Conservation (phyloP, 2,113 vertebrate genomes). For the Thermophis baileyi region DNA sequence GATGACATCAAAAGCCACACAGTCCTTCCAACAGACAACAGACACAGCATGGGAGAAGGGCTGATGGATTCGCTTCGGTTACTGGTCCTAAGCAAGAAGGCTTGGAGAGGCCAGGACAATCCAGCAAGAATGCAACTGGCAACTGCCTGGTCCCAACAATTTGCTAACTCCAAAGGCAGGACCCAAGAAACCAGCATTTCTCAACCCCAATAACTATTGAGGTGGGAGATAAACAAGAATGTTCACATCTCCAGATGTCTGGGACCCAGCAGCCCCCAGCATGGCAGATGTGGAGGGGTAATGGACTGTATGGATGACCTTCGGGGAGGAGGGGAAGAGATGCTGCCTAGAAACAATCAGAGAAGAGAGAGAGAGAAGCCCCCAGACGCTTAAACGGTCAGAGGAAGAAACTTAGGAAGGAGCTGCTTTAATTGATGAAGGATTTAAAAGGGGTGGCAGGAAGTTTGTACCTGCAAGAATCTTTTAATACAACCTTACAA, state of each 20-base stretch:
- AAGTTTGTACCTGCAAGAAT: not conserved
- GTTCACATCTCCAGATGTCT: not conserved
- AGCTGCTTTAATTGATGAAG: too few relatives aligned
- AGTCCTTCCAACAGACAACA: conserved; percentile 17
- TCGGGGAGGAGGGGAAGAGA: not conserved
- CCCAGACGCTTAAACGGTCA: not conserved
- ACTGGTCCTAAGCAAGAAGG: not conserved
- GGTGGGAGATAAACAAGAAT: not conserved
- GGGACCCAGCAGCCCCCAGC: not conserved
- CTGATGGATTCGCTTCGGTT: not conserved
- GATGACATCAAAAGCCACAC: conserved; percentile 39
- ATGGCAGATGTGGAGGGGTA: not conserved
- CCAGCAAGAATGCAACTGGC: not conserved
- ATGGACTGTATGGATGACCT: not conserved
- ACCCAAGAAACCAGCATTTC: not conserved
- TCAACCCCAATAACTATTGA: not conserved
- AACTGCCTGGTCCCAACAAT: not conserved
- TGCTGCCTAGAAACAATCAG: not conserved
- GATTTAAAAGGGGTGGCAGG: too few relatives aligned
- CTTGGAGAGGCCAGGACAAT: not conserved
- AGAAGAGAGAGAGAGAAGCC: not conserved
- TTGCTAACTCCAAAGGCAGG: too few relatives aligned
- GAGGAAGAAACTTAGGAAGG: not conserved
- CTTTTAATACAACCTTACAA: not conserved
- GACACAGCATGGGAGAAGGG: not conserved